phyloP scores from a whole-genome alignment of 2,888 invertebrate species.

The Plebejus melissa region DNA sequence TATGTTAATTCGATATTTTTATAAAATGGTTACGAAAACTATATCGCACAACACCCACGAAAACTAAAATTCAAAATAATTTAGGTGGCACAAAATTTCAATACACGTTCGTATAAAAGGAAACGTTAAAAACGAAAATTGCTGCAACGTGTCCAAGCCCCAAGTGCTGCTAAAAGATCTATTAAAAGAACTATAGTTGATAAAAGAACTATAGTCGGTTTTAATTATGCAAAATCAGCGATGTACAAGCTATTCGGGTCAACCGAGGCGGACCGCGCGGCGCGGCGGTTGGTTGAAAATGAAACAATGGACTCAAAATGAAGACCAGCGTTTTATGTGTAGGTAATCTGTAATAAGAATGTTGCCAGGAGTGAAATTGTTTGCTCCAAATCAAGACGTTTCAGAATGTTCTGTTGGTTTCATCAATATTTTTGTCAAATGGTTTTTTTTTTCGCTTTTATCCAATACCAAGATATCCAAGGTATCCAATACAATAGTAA shows the following conservation, averaged over 20 bases:
- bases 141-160: conserved; percentile 30
- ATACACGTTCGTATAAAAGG: neutral
- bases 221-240: conserved; percentile 67
- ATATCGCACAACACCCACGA: neutral
- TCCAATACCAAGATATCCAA: neutral
- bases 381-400: neutral
- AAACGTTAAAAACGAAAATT: neutral
- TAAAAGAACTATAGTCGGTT: conserved; percentile 54
- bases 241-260: conserved; percentile 58
- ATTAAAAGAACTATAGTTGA: conserved; percentile 51
- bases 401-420: neutral
- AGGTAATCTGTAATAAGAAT: conserved; percentile 26
- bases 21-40: neutral
- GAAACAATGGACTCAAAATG: conserved; percentile 62
- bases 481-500: too few relatives aligned
- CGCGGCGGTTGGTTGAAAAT: conserved; percentile 49
- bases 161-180: conserved; percentile 33
- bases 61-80: neutral
- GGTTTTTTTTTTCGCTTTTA: neutral
- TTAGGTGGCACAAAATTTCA: neutral
- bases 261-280: conserved; percentile 52
- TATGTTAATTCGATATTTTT: neutral
- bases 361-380: conserved; percentile 7
- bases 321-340: conserved; percentile 40
- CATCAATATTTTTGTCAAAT: neutral